Percentiles rank a stretch among this genome's conserved stretches.
phyloP scores from a whole-genome alignment of 2,888 invertebrate species.

The Petrophora chlorosata region DNA sequence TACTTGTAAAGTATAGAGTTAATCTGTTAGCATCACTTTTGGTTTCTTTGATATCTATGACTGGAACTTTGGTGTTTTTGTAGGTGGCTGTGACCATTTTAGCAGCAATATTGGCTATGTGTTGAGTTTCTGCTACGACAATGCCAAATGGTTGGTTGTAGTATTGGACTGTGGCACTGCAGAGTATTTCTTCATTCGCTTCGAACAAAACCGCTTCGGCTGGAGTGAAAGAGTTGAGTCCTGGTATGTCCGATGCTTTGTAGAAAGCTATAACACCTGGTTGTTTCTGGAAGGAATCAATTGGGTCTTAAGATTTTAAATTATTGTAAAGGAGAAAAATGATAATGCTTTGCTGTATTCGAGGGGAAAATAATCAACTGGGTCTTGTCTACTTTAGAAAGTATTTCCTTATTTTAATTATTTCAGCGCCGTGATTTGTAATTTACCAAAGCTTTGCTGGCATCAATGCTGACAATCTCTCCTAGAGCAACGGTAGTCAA shows the following conservation, averaged over 20 bases:
- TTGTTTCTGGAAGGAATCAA: constrained; percentile 66
- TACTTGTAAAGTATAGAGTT: constrained; percentile 35
- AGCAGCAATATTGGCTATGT: constrained; percentile 81
- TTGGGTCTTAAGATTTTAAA: too few species aligned
- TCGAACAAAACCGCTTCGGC: constrained; percentile 32
- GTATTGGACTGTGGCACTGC: constrained; percentile 61
- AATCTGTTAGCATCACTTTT: constrained; percentile 49
- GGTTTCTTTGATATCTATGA: constrained; percentile 47
- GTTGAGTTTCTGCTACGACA: constrained; percentile 83
- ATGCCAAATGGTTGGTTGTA: constrained; percentile 63
- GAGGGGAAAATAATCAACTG: too few species aligned
- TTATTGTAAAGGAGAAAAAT: too few species aligned
- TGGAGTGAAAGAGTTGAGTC: constrained; percentile 81
- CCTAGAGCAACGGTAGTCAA: constrained; percentile 78
- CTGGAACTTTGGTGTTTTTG: constrained; percentile 59
- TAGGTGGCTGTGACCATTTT: constrained; percentile 82
- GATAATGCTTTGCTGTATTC: too few species aligned
- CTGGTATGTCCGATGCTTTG: constrained; percentile 86
- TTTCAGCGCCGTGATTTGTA: too few species aligned
- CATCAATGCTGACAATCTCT: constrained; percentile 82
- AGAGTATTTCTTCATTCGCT: constrained; percentile 67
- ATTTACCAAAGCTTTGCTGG: constrained; percentile 85
- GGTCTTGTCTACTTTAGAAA: too few species aligned
- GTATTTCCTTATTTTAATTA: too few species aligned
- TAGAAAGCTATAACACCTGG: constrained; percentile 86